Evolutionary conservation across 2,888 invertebrate genomes (phyloP).

Genomic region (Ecliptopera silaceata): DNA sequence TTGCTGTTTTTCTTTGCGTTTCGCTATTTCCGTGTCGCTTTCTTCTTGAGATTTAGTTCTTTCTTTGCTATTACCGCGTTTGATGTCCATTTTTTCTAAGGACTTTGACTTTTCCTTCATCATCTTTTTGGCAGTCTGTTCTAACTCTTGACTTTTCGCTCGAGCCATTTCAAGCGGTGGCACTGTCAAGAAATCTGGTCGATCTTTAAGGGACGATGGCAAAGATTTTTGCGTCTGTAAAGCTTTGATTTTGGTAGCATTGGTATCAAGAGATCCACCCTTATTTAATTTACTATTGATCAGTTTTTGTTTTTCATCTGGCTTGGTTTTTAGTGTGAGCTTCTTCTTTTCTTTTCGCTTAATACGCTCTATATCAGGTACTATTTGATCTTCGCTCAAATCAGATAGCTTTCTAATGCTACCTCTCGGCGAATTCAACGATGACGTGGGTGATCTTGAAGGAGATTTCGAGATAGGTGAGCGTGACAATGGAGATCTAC

Average conservation of each 20-base stretch:
- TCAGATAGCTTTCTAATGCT: constrained; percentile 79
- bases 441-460: constrained; percentile 79
- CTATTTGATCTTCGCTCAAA: constrained; percentile 79
- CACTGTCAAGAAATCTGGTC: constrained; percentile 78
- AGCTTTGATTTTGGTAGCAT: constrained; percentile 72
- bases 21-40: constrained; percentile 87
- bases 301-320: constrained; percentile 72
- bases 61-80: constrained; percentile 83
- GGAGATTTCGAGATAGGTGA: constrained; percentile 79
- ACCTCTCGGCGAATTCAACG: constrained; percentile 77
- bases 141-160: constrained; percentile 85
- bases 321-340: constrained; percentile 70
- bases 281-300: constrained; percentile 68
- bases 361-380: constrained; percentile 77
- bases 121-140: constrained; percentile 74
- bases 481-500: constrained; percentile 72
- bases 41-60: constrained; percentile 89
- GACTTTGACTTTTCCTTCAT: constrained; percentile 87
- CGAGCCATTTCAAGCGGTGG: constrained; percentile 82
- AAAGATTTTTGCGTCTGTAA: constrained; percentile 81
- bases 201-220: constrained; percentile 78
- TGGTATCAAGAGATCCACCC: constrained; percentile 77
- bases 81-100: constrained; percentile 85
- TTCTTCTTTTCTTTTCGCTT: constrained; percentile 78
- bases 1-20: constrained; percentile 89